phyloP scores from a whole-genome alignment of 2,113 vertebrate species.

The Scomber japonicus region DNA sequence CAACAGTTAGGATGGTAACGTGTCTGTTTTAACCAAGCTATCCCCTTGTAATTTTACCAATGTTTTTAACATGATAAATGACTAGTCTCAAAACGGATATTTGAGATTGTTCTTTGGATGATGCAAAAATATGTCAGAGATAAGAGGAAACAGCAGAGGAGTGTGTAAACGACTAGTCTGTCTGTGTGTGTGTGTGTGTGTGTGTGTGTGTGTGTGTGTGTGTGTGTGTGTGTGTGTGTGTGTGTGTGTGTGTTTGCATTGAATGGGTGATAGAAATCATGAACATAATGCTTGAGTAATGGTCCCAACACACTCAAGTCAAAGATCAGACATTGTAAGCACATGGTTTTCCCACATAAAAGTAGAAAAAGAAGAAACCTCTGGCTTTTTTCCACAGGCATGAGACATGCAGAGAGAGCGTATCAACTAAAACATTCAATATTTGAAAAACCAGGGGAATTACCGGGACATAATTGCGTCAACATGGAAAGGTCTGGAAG shows the following conservation, averaged over 20 bases:
- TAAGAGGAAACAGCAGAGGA: conserved; percentile 16
- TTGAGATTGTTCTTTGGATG: not conserved
- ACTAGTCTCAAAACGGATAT: not conserved
- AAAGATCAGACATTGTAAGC: conserved; percentile 12
- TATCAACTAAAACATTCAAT: conserved; percentile 22
- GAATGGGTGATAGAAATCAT: conserved; percentile 7
- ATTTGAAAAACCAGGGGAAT: conserved; percentile 33
- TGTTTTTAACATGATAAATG: not conserved
- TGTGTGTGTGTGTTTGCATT: conserved; percentile 7
- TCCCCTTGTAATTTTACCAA: too few relatives aligned
- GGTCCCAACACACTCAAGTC: conserved; percentile 16
- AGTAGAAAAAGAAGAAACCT: conserved; percentile 35
- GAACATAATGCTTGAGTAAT: conserved; percentile 25
- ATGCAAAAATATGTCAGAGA: conserved; percentile 23
- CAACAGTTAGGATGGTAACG: conserved; percentile 14
- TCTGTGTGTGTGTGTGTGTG: not conserved
- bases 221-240: not conserved
- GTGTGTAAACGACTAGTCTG: not conserved
- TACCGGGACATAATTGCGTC: conserved; percentile 43
- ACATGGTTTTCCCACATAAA: conserved; percentile 57
- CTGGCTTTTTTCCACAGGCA: conserved; percentile 48
- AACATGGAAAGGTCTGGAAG: conserved; percentile 43
- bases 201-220: conserved; percentile 4
- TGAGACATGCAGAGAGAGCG: conserved; percentile 24
- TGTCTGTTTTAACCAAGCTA: conserved; percentile 3